A percentile compares a stretch with the other conserved stretches of the same genome.
Conservation (phyloP, 2,797 vertebrate species). For the Channallabes apus region DNA sequence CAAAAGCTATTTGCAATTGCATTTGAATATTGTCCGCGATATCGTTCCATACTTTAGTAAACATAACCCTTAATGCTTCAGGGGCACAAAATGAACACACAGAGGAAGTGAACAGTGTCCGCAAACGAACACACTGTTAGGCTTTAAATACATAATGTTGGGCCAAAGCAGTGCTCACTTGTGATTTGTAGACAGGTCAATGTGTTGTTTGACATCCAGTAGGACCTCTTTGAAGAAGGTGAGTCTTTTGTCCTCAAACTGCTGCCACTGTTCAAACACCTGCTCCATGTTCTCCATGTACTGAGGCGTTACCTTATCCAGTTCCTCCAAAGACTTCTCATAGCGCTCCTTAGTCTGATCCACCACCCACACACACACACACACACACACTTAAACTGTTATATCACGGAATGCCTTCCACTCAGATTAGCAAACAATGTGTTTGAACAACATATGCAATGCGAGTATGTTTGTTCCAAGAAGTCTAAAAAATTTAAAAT, state of each 20-base stretch:
- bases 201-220: conserved; percentile 89
- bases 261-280: conserved; percentile 96
- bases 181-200: conserved; percentile 89
- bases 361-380: conserved; percentile 4
- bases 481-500: not conserved
- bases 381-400: conserved; percentile 17
- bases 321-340: conserved; percentile 88
- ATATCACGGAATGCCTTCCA: not conserved
- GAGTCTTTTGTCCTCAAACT: conserved; percentile 94
- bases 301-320: conserved; percentile 89
- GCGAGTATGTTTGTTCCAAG: not conserved
- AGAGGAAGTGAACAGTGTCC: not conserved
- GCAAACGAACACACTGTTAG: not conserved
- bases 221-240: conserved; percentile 88
- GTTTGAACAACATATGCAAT: not conserved
- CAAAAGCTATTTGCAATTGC: too few species aligned
- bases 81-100: not conserved
- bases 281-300: conserved; percentile 99
- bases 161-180: conserved; percentile 69
- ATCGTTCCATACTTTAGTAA: too few species aligned
- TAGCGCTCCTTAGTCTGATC: conserved; percentile 90
- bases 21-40: too few species aligned
- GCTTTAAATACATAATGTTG: not conserved
- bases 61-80: not conserved
- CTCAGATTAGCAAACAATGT: not conserved